These are phyloP conservation scores for Dendrolimus punctatus DNA, from an alignment of 1,140 invertebrate species.

Conservation along the genomic window DNA sequence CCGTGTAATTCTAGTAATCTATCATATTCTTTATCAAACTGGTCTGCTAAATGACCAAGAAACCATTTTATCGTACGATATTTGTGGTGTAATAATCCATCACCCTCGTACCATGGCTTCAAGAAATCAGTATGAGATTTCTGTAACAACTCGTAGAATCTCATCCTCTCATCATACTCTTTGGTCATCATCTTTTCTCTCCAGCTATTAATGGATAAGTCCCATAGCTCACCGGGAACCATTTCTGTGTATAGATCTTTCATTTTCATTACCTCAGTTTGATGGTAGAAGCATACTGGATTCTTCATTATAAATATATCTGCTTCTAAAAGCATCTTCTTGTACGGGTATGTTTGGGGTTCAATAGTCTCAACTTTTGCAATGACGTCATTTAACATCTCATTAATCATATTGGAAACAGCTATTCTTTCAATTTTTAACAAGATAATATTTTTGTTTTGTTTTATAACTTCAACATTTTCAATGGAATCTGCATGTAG, in stretches of 20 bases:
- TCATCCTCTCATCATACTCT: conserved; percentile 54
- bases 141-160: conserved; percentile 39
- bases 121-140: conserved; percentile 37
- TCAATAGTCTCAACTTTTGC: conserved; percentile 23
- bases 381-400: conserved; percentile 28
- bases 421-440: conserved; percentile 31
- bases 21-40: conserved; percentile 37
- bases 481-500: conserved; percentile 43
- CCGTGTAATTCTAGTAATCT: conserved; percentile 3
- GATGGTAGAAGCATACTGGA: conserved; percentile 57
- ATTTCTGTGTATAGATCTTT: conserved; percentile 48
- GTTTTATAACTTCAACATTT: conserved; percentile 25
- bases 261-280: conserved; percentile 50
- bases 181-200: conserved; percentile 44
- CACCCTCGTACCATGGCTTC: conserved; percentile 50
- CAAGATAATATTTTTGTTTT: conserved; percentile 31
- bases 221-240: conserved; percentile 33
- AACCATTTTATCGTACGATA: conserved; percentile 33
- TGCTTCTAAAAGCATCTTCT: conserved; percentile 42
- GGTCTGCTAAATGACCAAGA: conserved; percentile 38
- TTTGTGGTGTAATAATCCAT: conserved; percentile 35
- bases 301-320: conserved; percentile 59
- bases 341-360: conserved; percentile 47
- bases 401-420: conserved; percentile 23
- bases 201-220: conserved; percentile 49